phyloP scores from a whole-genome alignment of 2,888 invertebrate species.

The Hydrotaea cyrtoneurina region DNA sequence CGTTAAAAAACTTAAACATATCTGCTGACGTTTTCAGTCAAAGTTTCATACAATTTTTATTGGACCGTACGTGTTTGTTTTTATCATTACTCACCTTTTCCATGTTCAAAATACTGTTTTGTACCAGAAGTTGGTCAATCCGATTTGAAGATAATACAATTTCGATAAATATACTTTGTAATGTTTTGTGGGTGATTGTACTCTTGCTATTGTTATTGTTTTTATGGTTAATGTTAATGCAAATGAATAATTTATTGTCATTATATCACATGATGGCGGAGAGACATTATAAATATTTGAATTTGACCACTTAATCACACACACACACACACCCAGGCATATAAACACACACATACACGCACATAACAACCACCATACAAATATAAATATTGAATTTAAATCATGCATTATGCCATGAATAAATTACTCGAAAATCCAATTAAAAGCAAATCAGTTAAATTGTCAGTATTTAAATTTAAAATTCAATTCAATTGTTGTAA shows the following conservation, averaged over 20 bases:
- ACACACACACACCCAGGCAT: slow-evolving; percentile 4
- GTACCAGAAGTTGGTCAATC: not conserved
- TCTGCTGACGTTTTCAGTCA: no score
- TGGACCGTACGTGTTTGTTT: no score
- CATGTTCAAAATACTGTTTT: no score
- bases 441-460: slow-evolving; percentile 58
- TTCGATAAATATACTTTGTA: not conserved
- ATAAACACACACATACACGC: not conserved
- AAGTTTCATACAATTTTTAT: no score
- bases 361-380: not conserved
- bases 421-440: slow-evolving; percentile 57
- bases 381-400: slow-evolving; percentile 36
- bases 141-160: not conserved
- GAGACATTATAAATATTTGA: slow-evolving; percentile 37
- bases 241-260: slow-evolving; percentile 35
- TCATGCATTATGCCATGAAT: slow-evolving; percentile 32
- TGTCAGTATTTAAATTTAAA: slow-evolving; percentile 60
- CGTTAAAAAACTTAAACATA: no score
- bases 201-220: not conserved
- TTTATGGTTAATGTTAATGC: slow-evolving; percentile 10
- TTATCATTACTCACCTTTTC: no score
- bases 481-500: slow-evolving; percentile 50
- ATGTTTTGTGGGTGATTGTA: not conserved
- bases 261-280: slow-evolving; percentile 23
- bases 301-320: slow-evolving; percentile 31